These are phyloP conservation scores for Trachythela sp. DNA, from an alignment of 64 coral and sea anemone genomes.

Conservation along the genomic window DNA sequence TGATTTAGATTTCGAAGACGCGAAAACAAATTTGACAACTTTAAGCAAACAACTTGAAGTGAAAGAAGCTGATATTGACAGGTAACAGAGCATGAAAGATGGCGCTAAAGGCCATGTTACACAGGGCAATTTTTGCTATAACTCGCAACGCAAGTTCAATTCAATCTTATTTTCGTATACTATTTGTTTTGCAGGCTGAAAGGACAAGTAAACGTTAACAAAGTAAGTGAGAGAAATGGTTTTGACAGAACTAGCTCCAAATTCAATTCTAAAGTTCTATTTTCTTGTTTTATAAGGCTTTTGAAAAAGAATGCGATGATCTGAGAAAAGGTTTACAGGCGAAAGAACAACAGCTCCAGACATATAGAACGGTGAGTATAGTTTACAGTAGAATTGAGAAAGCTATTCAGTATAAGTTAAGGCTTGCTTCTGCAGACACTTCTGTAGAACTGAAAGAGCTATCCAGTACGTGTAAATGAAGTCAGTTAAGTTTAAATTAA, in stretches of 20 bases:
- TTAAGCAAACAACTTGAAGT: conserved; percentile 75
- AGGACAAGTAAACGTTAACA: not conserved
- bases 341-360: conserved; percentile 3
- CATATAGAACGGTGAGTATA: not conserved
- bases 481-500: too few relatives aligned
- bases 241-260: not conserved
- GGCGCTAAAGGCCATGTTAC: too few relatives aligned
- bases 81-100: conserved; percentile 29
- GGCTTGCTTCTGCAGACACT: too few relatives aligned
- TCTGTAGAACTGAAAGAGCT: too few relatives aligned
- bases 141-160: not conserved
- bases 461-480: too few relatives aligned
- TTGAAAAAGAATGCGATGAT: not conserved
- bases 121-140: too few relatives aligned
- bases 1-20: conserved; percentile 68
- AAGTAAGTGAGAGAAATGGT: not conserved
- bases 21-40: conserved; percentile 64
- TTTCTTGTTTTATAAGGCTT: not conserved
- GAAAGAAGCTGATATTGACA: conserved; percentile 85
- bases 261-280: not conserved
- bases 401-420: too few relatives aligned
- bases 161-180: too few relatives aligned
- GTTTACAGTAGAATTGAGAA: too few relatives aligned
- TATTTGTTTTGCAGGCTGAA: not conserved
- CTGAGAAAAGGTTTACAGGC: not conserved